phyloP scores from a whole-genome alignment of 2,113 vertebrate genomes.

The Romanogobio albipinnatus region DNA sequence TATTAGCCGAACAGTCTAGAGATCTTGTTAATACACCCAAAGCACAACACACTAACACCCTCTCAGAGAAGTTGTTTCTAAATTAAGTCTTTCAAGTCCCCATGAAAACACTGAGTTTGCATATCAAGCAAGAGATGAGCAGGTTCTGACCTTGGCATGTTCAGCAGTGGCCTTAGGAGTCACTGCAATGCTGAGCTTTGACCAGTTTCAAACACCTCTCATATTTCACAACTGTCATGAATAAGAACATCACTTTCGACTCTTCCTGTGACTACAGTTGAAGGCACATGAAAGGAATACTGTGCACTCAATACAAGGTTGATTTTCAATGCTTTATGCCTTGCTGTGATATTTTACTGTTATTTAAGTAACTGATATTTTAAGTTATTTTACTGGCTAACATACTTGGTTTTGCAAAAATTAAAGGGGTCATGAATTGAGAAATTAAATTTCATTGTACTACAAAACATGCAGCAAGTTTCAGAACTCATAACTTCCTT shows the following conservation, averaged over 20 bases:
- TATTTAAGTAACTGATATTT: no score
- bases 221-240: not conserved
- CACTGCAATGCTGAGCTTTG: not conserved
- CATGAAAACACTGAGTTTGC: not conserved
- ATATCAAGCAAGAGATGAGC: not conserved
- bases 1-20: no score
- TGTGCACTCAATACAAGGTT: no score
- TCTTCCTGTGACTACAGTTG: not conserved
- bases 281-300: not conserved
- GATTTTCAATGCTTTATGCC: not conserved
- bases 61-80: constrained; percentile 54
- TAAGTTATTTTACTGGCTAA: not conserved
- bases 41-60: no score
- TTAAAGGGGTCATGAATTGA: not conserved
- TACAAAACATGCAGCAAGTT: no score
- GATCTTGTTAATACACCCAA: no score
- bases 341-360: not conserved
- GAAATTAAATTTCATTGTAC: not conserved
- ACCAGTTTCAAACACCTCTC: not conserved
- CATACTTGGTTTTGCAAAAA: not conserved
- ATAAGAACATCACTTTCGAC: not conserved
- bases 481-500: no score
- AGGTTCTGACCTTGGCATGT: constrained; percentile 5
- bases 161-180: not conserved
- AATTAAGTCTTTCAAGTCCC: no score